Base-by-base conservation (phyloP, 2,888 invertebrate species). In the Dryobotodes eremita region DNA sequence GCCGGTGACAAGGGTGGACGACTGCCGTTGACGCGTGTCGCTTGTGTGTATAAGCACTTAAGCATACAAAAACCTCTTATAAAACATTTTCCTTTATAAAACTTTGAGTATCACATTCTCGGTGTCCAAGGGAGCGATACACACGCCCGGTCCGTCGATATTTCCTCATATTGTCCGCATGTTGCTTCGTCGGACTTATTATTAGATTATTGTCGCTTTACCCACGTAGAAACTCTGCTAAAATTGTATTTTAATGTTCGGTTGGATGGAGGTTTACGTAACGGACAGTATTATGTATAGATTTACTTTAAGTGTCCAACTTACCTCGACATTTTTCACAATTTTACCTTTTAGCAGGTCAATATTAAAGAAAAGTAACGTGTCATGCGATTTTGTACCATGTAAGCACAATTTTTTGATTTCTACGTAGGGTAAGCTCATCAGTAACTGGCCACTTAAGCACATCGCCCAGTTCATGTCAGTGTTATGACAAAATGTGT, bases 141-240 rank as follows among this genome's bases (percentile, higher is more conserved):
- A 53, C 57, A 10, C 36, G 36, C 53, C 23, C 36, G 36, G 70
- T 10, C 55, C 31, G 72, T 26, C 83, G 71, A 79, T 79, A 57
- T 83, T 75, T 71, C 78, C 78, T 65, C 77, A 87, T 64, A 75
- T 75, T 76, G 65, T 70, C 64, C 59, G 59, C 46, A 75, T 69
- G 85, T 77, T 77, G 72, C 70, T 62, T 75, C 70, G 77, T 53
- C 42, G 2, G 46, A 82, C 82, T 79, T 82, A 61, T 83, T 83
- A 84, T 86, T 86, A 79, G 79, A 84, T 84, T 86, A 83, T 72
- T 71, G 72, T 71, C 72, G 59, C 78, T 84, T n/a, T 59, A 82
- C 53, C 82, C 23, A 31, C 68, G 31, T 48, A 57, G 70, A 71
- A 77, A 86, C 73, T 84, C 23, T 57, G 61, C 61, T 86, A 53